Base-by-base conservation (phyloP, 2,888 invertebrate genomes). In the Theodoxus fluviatilis region DNA sequence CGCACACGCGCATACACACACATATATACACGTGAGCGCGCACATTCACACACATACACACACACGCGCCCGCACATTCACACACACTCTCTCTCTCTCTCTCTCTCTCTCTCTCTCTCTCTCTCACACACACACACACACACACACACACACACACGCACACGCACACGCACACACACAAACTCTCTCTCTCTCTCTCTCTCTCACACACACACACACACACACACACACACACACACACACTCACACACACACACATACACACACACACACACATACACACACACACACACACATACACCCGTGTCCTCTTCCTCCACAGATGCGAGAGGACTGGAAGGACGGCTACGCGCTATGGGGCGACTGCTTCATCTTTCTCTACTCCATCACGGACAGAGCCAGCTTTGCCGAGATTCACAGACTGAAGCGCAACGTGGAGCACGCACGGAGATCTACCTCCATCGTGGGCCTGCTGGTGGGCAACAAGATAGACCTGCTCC, bases 311-410 rank as follows among this genome's bases (percentile, higher is more conserved):
- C n/a, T 22, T 25, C 18, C 7, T 28, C 73, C 73, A 7, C 75
- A 80, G 80, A 65, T 72, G 6, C 65, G 69, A 28, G 75, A 77
- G 40, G 70, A 73, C 18, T 79, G 80, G 79, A 80, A 79, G 59
- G 84, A 84, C 61, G 81, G 82, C 43, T 81, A 85, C 71, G 80
- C 82, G 0, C 74, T 80, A 64, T 85, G 84, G 83, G 84, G 79
- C 0, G 85, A 84, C 71, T 83, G 84, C 61, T 85, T 82, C 74
- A 71, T 84, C n/a, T 79, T 83, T 63, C 83, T 84, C 12, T 85
- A 85, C 74, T 84, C 82, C 68, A 82, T 84, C 35, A 83, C 82
- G 40, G 84, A 85, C 72, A 70, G 81, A 57, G 67, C 72, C 38
- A 84, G 84, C 68, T 85, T 84, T 69, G 77, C 81, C 22, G 79